phyloP scores from a whole-genome alignment of 2,888 invertebrate genomes.

The Leucophenga maculata region DNA sequence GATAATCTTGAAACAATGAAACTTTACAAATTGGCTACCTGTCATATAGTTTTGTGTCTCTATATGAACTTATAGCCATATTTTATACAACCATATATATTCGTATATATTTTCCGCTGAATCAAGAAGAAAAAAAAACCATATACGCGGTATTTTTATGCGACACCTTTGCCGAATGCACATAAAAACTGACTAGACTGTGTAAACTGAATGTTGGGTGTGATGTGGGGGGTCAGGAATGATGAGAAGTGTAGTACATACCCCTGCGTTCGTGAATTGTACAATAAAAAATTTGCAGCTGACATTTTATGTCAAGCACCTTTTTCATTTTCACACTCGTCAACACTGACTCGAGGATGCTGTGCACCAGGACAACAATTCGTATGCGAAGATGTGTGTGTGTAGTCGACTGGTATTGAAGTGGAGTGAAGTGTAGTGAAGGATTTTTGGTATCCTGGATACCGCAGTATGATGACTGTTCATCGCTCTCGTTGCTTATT shows the following conservation, averaged over 20 bases:
- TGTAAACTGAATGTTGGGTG: slow-evolving; percentile 29
- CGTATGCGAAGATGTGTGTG: neutral
- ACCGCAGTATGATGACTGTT: neutral
- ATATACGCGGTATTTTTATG: neutral
- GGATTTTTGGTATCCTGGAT: slow-evolving; percentile 15
- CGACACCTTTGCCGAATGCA: neutral
- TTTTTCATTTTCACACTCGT: slow-evolving; percentile 64
- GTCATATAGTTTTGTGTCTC: no score
- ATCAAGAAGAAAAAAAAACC: neutral
- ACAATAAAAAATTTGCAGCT: slow-evolving; percentile 65
- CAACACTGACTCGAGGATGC: slow-evolving; percentile 30
- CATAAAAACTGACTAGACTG: slow-evolving; percentile 29
- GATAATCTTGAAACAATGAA: slow-evolving; percentile 35
- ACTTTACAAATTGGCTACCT: neutral
- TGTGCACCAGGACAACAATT: slow-evolving; percentile 1
- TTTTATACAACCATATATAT: neutral
- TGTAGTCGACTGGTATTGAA: no score
- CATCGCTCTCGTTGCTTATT: neutral
- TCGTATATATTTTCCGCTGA: neutral
- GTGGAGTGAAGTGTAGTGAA: no score
- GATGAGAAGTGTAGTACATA: no score
- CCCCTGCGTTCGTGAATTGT: slow-evolving; percentile 42
- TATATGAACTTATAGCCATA: neutral
- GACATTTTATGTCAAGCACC: slow-evolving; percentile 67
- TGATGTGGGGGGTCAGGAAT: slow-evolving; percentile 37